Percentiles rank a stretch among this genome's conserved stretches.
phyloP scores from a whole-genome alignment of 2,888 invertebrate species.

The Drosophila birchii region DNA sequence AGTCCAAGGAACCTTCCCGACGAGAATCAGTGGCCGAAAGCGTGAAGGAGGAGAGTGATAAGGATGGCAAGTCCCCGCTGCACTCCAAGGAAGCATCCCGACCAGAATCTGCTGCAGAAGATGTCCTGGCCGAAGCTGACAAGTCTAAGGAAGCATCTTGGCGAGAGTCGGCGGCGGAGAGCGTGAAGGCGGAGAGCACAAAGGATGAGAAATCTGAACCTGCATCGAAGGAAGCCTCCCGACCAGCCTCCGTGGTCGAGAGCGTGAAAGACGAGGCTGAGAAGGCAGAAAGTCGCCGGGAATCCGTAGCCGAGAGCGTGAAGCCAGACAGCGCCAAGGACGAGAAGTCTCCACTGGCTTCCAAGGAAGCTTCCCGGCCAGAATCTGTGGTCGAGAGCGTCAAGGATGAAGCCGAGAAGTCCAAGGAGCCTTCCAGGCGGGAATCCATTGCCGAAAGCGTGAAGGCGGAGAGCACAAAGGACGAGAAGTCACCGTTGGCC shows the following conservation, averaged over 20 bases:
- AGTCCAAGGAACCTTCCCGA: conserved; percentile 12
- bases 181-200: background rate
- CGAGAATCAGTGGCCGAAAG: conserved; percentile 34
- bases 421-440: background rate
- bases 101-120: conserved; percentile 38
- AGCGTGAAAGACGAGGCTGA: conserved; percentile 29
- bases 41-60: conserved; percentile 22
- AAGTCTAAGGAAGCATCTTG: conserved; percentile 32
- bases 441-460: conserved; percentile 35
- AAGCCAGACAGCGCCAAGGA: conserved; percentile 40
- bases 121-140: background rate
- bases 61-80: background rate
- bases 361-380: conserved; percentile 35
- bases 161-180: conserved; percentile 36
- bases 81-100: conserved; percentile 38
- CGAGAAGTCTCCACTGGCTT: conserved; percentile 29
- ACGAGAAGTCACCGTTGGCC: conserved; percentile 43
- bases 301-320: conserved; percentile 29
- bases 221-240: conserved; percentile 34
- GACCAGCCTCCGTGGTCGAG: conserved; percentile 39
- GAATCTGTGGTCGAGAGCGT: conserved; percentile 43
- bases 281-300: conserved; percentile 33
- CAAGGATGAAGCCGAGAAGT: conserved; percentile 27
- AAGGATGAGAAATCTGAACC: conserved; percentile 38
- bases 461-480: conserved; percentile 33